phyloP scores from a whole-genome alignment of 2,888 invertebrate genomes.

The Calameuta idolon region DNA sequence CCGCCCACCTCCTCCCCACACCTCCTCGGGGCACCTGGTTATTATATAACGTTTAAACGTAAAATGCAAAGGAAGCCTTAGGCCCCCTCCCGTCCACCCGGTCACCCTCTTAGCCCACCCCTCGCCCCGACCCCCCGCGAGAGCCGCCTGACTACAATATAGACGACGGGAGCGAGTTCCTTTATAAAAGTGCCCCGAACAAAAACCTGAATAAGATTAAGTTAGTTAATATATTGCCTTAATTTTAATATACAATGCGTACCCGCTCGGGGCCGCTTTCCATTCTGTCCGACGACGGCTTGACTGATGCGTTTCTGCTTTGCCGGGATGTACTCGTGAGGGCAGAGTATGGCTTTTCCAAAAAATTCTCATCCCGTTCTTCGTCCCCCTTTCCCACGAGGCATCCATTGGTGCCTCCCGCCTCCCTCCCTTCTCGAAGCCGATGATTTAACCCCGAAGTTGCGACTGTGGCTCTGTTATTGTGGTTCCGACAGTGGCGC shows the following conservation, averaged over 20 bases:
- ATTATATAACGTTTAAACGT: constrained; percentile 37
- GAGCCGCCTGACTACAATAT: constrained; percentile 9
- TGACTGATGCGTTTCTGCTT: constrained; percentile 18
- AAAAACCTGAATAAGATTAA: constrained; percentile 47
- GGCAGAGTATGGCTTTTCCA: not conserved
- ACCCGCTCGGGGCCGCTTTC: constrained; percentile 13
- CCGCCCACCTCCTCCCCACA: too few relatives aligned
- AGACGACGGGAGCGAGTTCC: constrained; percentile 16
- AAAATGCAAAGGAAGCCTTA: constrained; percentile 23
- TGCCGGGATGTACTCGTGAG: not conserved
- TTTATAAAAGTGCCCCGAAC: constrained; percentile 34
- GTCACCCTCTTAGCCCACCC: too few relatives aligned
- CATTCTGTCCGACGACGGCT: constrained; percentile 17
- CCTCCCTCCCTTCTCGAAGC: too few relatives aligned
- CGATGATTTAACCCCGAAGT: too few relatives aligned
- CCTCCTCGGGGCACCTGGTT: constrained; percentile 9
- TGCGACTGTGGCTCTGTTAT: too few relatives aligned
- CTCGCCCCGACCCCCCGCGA: not conserved
- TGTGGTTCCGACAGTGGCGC: too few relatives aligned
- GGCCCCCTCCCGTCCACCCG: not conserved
- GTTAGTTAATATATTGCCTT: constrained; percentile 47
- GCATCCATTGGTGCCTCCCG: too few relatives aligned
- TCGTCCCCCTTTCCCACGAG: too few relatives aligned
- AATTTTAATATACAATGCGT: constrained; percentile 47
- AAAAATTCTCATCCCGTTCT: not conserved